These are phyloP conservation scores for Pungitius pungitius DNA, from an alignment of 2,113 vertebrate genomes.

Conservation along the genomic window DNA sequence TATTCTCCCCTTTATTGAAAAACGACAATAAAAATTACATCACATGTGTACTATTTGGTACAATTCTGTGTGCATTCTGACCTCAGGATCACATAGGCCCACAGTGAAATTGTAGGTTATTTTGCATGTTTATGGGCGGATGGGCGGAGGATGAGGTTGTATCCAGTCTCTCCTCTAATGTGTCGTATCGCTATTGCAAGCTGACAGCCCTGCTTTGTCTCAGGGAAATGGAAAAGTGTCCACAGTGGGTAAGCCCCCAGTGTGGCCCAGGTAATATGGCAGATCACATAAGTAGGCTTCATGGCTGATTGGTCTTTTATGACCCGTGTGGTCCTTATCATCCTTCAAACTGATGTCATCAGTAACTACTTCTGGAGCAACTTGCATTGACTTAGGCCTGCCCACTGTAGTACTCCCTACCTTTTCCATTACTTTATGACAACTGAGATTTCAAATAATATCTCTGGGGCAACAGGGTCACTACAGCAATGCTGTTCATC, in stretches of 20 bases:
- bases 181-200: conserved; percentile 47
- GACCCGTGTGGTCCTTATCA: conserved; percentile 51
- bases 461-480: conserved; percentile 43
- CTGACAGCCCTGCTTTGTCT: conserved; percentile 51
- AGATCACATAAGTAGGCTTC: conserved; percentile 46
- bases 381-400: conserved; percentile 51
- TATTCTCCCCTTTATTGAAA: too few species aligned
- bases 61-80: too few species aligned
- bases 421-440: conserved; percentile 53
- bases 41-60: too few species aligned
- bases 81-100: too few species aligned
- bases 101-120: too few species aligned
- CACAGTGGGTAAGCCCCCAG: conserved; percentile 19
- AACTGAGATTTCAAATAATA: conserved; percentile 30
- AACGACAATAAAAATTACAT: too few species aligned
- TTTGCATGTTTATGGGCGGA: too few species aligned
- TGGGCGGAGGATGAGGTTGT: conserved; percentile 52
- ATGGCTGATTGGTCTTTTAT: conserved; percentile 61
- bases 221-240: conserved; percentile 43
- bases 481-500: conserved; percentile 35
- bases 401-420: conserved; percentile 25
- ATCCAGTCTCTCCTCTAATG: conserved; percentile 47
- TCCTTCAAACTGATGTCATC: conserved; percentile 66
- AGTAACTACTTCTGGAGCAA: conserved; percentile 53
- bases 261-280: conserved; percentile 42